phyloP scores from a whole-genome alignment of 2,113 vertebrate species.

The Ciconia maguari region DNA sequence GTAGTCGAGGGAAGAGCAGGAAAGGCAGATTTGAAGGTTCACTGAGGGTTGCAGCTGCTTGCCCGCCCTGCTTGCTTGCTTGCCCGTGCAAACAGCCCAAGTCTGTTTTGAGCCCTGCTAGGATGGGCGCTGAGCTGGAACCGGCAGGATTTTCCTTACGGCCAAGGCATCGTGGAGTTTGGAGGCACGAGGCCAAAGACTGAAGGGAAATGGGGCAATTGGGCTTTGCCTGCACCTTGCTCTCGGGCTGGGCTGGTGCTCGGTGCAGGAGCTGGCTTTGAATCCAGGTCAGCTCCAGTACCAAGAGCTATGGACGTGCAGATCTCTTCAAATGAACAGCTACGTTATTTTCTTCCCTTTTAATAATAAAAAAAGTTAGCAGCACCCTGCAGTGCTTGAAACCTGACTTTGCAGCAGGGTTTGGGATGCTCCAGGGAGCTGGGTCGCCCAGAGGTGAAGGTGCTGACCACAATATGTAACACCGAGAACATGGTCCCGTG shows the following conservation, averaged over 20 bases:
- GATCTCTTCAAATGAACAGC: neutral
- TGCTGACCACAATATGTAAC: accelerated
- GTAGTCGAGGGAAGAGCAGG: neutral
- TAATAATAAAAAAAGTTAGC: neutral
- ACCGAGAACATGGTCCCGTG: neutral
- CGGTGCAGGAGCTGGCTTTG: neutral
- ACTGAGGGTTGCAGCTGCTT: neutral
- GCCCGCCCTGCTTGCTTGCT: neutral
- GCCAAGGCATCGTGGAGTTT: neutral
- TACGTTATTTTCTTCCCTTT: accelerated
- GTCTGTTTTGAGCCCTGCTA: neutral
- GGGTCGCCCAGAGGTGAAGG: neutral
- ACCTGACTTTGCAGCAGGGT: accelerated
- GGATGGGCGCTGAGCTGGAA: neutral
- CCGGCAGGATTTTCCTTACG: neutral
- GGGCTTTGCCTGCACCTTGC: neutral
- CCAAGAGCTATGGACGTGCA: accelerated
- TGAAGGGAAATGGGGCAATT: neutral
- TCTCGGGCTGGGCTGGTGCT: neutral
- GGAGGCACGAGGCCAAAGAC: neutral
- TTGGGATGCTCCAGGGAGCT: accelerated
- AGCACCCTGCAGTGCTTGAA: neutral
- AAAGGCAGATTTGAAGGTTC: neutral
- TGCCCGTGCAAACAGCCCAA: neutral
- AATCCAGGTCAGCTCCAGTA: neutral